Conservation (phyloP, 2,797 vertebrate genomes). For the Tenualosa ilisha region DNA sequence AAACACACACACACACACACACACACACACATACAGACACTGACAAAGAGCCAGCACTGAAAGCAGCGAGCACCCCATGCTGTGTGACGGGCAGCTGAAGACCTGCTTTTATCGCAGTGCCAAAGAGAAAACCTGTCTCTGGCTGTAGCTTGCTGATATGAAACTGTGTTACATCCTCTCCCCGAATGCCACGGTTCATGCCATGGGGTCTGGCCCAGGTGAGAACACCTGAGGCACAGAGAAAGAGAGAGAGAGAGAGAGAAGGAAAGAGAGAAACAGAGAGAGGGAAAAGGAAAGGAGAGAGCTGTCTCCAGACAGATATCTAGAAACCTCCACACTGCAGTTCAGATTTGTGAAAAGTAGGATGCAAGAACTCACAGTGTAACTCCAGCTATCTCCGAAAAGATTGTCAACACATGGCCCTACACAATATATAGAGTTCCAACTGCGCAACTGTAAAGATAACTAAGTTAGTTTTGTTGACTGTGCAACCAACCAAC, state of each 20-base stretch:
- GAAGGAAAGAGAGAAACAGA: neutral
- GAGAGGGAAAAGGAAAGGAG: neutral
- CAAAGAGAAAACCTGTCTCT: neutral
- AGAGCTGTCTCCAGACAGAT: neutral
- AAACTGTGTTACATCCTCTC: neutral
- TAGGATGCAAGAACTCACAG: neutral
- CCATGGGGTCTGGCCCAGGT: conserved; percentile 17
- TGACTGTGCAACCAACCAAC: neutral
- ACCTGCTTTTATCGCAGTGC: conserved; percentile 12
- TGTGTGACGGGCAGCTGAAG: conserved; percentile 19
- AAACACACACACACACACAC: neutral
- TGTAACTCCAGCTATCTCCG: neutral
- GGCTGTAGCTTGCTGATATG: conserved; percentile 10
- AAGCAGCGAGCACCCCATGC: neutral
- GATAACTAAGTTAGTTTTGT: neutral
- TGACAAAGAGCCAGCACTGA: neutral
- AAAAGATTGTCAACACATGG: neutral
- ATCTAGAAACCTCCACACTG: neutral
- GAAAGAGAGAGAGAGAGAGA: neutral
- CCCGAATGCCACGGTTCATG: neutral
- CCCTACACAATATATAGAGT: neutral
- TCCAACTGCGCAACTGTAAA: neutral
- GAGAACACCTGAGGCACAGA: conserved; percentile 4
- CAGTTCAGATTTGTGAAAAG: neutral
- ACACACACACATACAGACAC: neutral